Conservation (phyloP, 2,888 invertebrate genomes). For the Apotomis turbidana region DNA sequence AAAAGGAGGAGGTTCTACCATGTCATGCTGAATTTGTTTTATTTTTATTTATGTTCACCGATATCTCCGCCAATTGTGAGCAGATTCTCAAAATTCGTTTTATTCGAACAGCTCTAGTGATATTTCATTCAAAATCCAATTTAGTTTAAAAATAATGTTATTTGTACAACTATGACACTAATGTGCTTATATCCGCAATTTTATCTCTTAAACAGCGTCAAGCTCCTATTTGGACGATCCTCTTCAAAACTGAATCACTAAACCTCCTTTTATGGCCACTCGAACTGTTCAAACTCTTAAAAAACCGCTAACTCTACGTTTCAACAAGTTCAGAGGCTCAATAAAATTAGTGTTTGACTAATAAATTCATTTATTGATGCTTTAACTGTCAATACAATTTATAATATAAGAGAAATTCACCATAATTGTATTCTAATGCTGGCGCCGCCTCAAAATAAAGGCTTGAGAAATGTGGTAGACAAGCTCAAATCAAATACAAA, state of each 20-base stretch:
- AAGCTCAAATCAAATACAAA: neutral
- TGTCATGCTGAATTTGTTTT: too few relatives aligned
- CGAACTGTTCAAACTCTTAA: constrained; percentile 15
- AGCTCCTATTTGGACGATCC: neutral
- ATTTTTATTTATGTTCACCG: too few relatives aligned
- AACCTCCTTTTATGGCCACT: constrained; percentile 7
- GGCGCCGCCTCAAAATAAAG: constrained; percentile 14
- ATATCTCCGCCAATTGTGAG: too few relatives aligned
- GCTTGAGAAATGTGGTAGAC: neutral
- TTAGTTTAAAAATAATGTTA: too few relatives aligned
- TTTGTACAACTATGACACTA: neutral
- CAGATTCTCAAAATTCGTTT: too few relatives aligned
- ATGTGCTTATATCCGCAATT: neutral
- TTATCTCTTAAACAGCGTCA: neutral
- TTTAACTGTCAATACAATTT: constrained; percentile 27
- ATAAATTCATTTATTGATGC: constrained; percentile 31
- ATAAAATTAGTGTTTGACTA: constrained; percentile 12
- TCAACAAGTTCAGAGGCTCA: constrained; percentile 14
- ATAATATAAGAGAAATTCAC: constrained; percentile 28
- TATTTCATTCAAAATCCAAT: too few relatives aligned
- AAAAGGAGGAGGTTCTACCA: too few relatives aligned
- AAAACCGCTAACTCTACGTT: constrained; percentile 25
- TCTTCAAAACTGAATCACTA: neutral
- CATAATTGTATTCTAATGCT: constrained; percentile 19
- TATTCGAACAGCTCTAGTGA: too few relatives aligned